Base-by-base conservation (phyloP, 2,113 vertebrate genomes). In the Hippocampus mohnikei region DNA sequence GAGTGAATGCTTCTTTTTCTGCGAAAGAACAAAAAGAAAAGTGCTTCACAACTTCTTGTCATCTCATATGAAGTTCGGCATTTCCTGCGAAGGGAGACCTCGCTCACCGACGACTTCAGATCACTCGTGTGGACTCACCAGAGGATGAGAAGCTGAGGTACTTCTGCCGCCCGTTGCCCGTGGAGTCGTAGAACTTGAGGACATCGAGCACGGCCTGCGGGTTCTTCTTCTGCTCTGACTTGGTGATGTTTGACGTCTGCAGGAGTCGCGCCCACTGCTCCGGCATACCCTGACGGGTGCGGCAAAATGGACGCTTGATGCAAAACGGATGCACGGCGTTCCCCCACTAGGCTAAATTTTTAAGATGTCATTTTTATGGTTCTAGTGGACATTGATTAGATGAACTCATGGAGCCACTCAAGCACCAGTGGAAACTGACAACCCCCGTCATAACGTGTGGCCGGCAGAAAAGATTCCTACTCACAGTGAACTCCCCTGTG, bases 161-260 rank as follows among this genome's bases (percentile, higher is more conserved):
- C 82, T 99, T 99, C 92, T 99, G 97, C 44, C 95, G 96, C 58
- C 94, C 92, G 12, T 96, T 97, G 87, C 96, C 95, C 56, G 95
- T 96, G 53, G 97, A 99, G 91, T 98, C 95, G 0, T 97, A 99
- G 88, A 99, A 99, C 84, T 97, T 98, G 27, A 99, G 92, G 76
- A 96, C 96, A 46, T 98, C 96, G 25, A 99, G 92, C 78, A 99
- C 97, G 59, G 95, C 96, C 91, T 99, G 97, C 0, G 97, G 97
- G 78, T 99, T 99, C 76, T 99, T 98, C 93, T 98, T 98, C 90
- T 99, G 97, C 89, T 99, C 97, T 21, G 95, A 93, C 86, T 98
- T 98, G 21, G 96, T 99, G 88, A 99, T 99, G 85, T 99, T 99
- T 82, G 96, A 98, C 52, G 96, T 99, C 90, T 98, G 96, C 70